Evolutionary conservation across 1,140 invertebrate genomes (phyloP).

Genomic region (Plodia interpunctella): DNA sequence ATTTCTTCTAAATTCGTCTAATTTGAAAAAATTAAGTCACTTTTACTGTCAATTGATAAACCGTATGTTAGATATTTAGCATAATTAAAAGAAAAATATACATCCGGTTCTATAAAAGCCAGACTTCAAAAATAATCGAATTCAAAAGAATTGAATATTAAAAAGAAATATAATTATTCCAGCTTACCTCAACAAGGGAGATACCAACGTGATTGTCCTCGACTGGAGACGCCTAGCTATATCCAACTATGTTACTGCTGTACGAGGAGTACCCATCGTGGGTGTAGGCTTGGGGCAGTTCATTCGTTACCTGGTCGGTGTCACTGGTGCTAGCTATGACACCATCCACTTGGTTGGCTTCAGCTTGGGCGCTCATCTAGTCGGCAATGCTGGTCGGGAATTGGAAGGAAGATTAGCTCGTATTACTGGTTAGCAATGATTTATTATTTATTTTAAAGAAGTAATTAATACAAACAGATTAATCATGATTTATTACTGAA

Average conservation of each 20-base stretch:
- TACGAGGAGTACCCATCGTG: constrained; percentile 31
- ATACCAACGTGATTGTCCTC: constrained; percentile 40
- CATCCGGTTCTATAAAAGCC: too few relatives aligned
- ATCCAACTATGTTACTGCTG: constrained; percentile 37
- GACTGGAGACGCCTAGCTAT: constrained; percentile 44
- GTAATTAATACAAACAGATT: too few relatives aligned
- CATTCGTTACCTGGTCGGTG: constrained; percentile 53
- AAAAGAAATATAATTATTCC: too few relatives aligned
- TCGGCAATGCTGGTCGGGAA: constrained; percentile 83
- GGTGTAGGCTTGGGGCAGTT: constrained; percentile 47
- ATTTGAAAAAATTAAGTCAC: too few relatives aligned
- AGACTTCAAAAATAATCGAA: too few relatives aligned
- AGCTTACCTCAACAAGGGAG: constrained; percentile 22
- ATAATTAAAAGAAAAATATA: too few relatives aligned
- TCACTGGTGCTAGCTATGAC: constrained; percentile 29
- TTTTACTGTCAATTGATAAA: too few relatives aligned
- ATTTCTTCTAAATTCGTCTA: too few relatives aligned
- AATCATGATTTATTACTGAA: too few relatives aligned
- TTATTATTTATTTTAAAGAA: not conserved
- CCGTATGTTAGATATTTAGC: too few relatives aligned
- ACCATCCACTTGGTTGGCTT: constrained; percentile 91
- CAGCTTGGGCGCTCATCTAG: constrained; percentile 89
- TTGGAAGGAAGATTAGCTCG: constrained; percentile 26
- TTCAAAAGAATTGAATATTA: too few relatives aligned
- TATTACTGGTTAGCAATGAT: constrained; percentile 28